Percentiles rank a stretch among this genome's conserved stretches.
These are phyloP conservation scores for Dromiciops gliroides DNA, from an alignment of 2,113 vertebrate species.

Conservation along the genomic window DNA sequence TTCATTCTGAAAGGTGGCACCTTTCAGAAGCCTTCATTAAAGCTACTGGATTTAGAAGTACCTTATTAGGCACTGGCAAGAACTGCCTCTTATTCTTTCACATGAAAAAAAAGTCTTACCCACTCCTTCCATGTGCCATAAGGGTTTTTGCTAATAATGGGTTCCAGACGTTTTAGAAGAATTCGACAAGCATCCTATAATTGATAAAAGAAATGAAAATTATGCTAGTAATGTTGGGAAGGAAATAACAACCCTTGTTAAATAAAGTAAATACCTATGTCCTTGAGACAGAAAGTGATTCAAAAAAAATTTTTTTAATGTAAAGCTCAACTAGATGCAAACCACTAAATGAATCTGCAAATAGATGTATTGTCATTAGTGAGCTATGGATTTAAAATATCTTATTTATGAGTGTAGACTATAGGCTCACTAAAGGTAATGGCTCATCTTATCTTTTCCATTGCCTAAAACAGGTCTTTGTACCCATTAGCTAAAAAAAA, in stretches of 20 bases:
- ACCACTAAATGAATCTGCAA: background rate
- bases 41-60: background rate
- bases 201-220: conserved; percentile 54
- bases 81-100: background rate
- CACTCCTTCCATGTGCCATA: conserved; percentile 88
- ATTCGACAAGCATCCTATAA: conserved; percentile 87
- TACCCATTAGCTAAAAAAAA: background rate
- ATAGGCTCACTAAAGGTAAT: background rate
- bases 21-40: background rate
- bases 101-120: conserved; percentile 80
- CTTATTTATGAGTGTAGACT: background rate
- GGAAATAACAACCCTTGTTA: background rate
- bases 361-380: background rate
- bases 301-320: too few relatives aligned
- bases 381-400: background rate
- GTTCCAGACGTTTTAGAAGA: conserved; percentile 87
- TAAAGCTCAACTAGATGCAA: background rate
- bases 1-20: background rate
- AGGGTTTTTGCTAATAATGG: conserved; percentile 85
- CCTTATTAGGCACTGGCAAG: background rate
- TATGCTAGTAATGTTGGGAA: background rate
- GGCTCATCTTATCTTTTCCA: background rate
- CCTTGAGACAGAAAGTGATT: background rate
- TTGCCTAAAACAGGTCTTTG: background rate
- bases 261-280: background rate